Base-by-base conservation (phyloP, 2,113 vertebrate species). In the Hippocampus comes region DNA sequence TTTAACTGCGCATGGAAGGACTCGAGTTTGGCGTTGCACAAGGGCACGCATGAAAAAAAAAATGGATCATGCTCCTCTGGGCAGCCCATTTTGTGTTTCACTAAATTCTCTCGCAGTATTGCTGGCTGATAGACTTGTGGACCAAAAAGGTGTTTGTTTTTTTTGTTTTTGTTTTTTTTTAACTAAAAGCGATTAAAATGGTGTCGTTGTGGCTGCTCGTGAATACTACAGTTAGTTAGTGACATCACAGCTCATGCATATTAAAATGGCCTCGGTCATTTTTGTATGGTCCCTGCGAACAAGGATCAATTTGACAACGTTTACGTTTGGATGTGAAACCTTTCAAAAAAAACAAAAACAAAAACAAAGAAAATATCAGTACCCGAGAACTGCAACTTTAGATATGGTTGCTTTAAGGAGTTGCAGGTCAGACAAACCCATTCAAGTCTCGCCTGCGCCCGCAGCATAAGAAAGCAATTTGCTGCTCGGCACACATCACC, bases 401-500 rank as follows among this genome's bases (percentile, higher is more conserved):
- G 21, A 48, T 6, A 8, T 27, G 23, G 6, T 23, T 27, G 27
- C 59, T 20, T 60, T 34, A 60, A 25, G 15, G 18, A 21, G 34
- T 63, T 41, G 59, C 83, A 65, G 81, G 79, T 86, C 86, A 82
- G 85, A 86, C 74, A 81, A 83, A 80, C 84, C 9, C 38, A 77
- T 66, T 70, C 70, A 66, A 72, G 73, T 59, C 74, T 76, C 14
- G 72, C 76, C 76, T 79, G 77, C 75, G 76, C 76, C 78, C 68
- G 74, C 71, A 59, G 75, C 92, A 93, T 92, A 78, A 91, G 91
- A 92, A 92, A 92, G 91, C 87, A 91, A 91, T 92, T 92, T 91
- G 69, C 75, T 67, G 72, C 81, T 83, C 73, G 42, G 82, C 81
- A 75, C 86, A 83, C 81, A 74, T 84, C 87, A 85, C 72, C 60